Evolutionary conservation across 2,888 invertebrate genomes (phyloP).

Genomic region (Itoplectis maculator): DNA sequence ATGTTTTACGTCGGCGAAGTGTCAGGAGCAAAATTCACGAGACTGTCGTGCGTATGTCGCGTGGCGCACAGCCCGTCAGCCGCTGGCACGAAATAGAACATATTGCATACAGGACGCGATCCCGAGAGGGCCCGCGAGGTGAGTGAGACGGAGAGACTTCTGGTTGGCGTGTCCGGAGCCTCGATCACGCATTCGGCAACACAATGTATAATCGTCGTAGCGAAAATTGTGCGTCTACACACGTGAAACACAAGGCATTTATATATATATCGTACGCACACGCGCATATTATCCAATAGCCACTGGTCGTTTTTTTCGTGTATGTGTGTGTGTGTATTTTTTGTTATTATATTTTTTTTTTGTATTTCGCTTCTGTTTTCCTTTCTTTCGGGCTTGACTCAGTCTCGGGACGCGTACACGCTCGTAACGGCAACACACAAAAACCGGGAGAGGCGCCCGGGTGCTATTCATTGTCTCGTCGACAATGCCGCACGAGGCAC

Average conservation of each 20-base stretch:
- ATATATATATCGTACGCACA: background rate
- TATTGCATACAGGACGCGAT: constrained; percentile 78
- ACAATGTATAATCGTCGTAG: constrained; percentile 46
- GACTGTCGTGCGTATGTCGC: constrained; percentile 36
- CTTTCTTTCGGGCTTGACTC: constrained; percentile 36
- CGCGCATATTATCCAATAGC: constrained; percentile 8
- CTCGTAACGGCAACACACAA: constrained; percentile 71
- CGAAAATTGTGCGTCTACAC: constrained; percentile 33
- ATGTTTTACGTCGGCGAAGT: too few species aligned
- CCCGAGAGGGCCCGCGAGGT: constrained; percentile 33
- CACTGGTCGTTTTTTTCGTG: constrained; percentile 1
- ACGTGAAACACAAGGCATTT: constrained; percentile 7
- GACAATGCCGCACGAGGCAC: constrained; percentile 69
- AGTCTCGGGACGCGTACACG: constrained; percentile 41
- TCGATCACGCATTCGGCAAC: constrained; percentile 57
- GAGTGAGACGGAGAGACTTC: constrained; percentile 19
- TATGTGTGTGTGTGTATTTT: constrained; percentile 13
- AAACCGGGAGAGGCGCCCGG: constrained; percentile 50
- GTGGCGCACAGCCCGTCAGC: constrained; percentile 35
- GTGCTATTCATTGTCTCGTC: constrained; percentile 69
- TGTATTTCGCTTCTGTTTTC: background rate
- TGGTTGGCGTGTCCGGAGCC: constrained; percentile 57
- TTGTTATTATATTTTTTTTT: constrained; percentile 42
- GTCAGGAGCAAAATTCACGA: background rate
- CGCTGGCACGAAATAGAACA: constrained; percentile 77